A percentile compares a stretch with the other conserved stretches of the same genome.
Conservation (phyloP, 64 coral and sea anemone species). For the Dendronephthya gigantea region DNA sequence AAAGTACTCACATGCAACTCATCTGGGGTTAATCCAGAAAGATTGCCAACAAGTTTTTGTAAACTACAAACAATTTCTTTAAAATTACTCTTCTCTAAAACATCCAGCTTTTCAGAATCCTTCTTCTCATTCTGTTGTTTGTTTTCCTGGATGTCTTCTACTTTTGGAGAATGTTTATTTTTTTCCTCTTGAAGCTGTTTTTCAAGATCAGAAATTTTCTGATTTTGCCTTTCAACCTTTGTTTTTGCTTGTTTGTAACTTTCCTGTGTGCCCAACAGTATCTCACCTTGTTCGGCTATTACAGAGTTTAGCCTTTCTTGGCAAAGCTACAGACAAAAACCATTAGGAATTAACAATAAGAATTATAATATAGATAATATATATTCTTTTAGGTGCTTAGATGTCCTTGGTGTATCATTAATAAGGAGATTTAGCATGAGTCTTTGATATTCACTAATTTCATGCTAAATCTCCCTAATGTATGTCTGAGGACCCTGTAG, state of each 20-base stretch:
- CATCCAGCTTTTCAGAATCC: not conserved
- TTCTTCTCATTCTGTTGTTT: not conserved
- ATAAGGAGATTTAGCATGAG: too few relatives aligned
- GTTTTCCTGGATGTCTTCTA: not conserved
- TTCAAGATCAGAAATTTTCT: not conserved
- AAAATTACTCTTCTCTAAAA: not conserved
- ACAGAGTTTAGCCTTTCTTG: not conserved
- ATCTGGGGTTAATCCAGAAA: not conserved
- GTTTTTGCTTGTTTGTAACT: not conserved
- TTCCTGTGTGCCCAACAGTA: not conserved
- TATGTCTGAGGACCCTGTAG: too few relatives aligned
- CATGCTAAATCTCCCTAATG: too few relatives aligned
- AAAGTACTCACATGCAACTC: not conserved
- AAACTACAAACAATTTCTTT: not conserved
- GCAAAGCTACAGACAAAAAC: not conserved
- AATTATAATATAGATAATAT: not conserved
- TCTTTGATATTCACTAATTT: too few relatives aligned
- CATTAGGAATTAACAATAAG: not conserved
- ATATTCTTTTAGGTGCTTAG: not conserved
- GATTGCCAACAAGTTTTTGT: not conserved
- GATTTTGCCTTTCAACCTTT: not conserved
- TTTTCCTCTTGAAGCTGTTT: not conserved
- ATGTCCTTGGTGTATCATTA: not conserved
- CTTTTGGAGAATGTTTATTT: not conserved
- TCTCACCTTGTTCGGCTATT: not conserved